A percentile compares a stretch with the other conserved stretches of the same genome.
phyloP scores from a whole-genome alignment of 64 coral and sea anemone genomes.

The Exaiptasia diaphana region DNA sequence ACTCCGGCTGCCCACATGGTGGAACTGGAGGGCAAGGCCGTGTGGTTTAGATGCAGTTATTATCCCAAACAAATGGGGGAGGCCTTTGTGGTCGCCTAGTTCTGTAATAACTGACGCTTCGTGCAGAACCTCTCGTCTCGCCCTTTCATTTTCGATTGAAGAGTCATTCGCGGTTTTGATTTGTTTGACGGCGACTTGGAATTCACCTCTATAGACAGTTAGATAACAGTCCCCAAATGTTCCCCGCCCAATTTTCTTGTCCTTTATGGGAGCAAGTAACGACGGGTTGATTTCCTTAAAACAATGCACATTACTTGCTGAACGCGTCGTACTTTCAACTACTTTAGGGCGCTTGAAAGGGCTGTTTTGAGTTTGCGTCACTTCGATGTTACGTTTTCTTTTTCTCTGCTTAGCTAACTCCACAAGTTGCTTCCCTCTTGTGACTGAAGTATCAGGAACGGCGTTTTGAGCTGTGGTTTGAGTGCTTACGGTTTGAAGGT shows the following conservation, averaged over 20 bases:
- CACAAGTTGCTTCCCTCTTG: not conserved
- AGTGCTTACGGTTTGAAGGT: no score
- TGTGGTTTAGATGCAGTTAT: not conserved
- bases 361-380: not conserved
- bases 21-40: not conserved
- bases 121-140: slow-evolving; percentile 4
- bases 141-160: not conserved
- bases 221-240: slow-evolving; percentile 9
- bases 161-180: not conserved
- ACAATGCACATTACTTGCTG: not conserved
- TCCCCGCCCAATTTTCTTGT: not conserved
- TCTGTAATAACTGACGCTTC: not conserved
- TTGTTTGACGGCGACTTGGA: not conserved
- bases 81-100: slow-evolving; percentile 4
- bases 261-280: not conserved
- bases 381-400: not conserved
- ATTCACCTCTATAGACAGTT: not conserved
- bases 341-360: not conserved
- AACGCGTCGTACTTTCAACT: not conserved
- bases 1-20: not conserved
- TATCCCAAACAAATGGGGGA: slow-evolving; percentile 19
- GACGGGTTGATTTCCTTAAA: not conserved
- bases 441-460: not conserved
- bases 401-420: not conserved
- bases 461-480: not conserved